Evolutionary conservation across 1,140 invertebrate genomes (phyloP).

Genomic region (Aphelenchoides avenae): DNA sequence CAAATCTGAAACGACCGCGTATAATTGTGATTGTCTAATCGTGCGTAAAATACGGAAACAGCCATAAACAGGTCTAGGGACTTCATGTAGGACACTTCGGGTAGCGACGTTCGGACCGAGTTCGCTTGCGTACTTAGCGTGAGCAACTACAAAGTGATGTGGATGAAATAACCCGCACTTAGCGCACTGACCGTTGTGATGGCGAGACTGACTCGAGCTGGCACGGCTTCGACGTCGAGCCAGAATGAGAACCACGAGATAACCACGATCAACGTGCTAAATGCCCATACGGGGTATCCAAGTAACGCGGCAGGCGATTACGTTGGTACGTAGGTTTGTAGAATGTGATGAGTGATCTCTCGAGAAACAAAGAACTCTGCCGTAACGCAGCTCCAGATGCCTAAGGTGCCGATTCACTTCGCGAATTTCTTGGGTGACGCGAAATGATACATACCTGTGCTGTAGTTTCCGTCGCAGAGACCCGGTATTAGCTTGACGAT

Average conservation of each 20-base stretch:
- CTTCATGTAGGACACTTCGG: slow-evolving; percentile 54
- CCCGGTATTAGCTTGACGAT: slow-evolving; percentile 51
- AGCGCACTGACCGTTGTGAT: slow-evolving; percentile 70
- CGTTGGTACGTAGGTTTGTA: slow-evolving; percentile 80
- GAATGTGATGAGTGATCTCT: slow-evolving; percentile 77
- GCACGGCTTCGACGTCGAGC: slow-evolving; percentile 71
- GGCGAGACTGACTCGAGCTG: slow-evolving; percentile 74
- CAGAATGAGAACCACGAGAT: slow-evolving; percentile 74
- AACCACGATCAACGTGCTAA: slow-evolving; percentile 70
- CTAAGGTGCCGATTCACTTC: slow-evolving; percentile 52
- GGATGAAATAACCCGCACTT: background rate
- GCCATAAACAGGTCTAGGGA: slow-evolving; percentile 33
- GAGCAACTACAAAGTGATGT: slow-evolving; percentile 52
- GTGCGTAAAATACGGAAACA: slow-evolving; percentile 7
- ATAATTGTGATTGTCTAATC: background rate
- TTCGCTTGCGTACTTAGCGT: slow-evolving; percentile 55
- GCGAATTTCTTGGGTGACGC: background rate
- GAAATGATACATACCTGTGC: slow-evolving; percentile 34
- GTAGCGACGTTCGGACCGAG: slow-evolving; percentile 34
- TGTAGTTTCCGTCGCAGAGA: slow-evolving; percentile 55
- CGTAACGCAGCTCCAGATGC: slow-evolving; percentile 67
- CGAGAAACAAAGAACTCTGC: slow-evolving; percentile 77
- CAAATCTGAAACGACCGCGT: slow-evolving; percentile 21
- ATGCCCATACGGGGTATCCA: background rate
- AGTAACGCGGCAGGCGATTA: slow-evolving; percentile 44